Evolutionary conservation across 2,888 invertebrate genomes (phyloP).

Genomic region (Metallyticus violacea): DNA sequence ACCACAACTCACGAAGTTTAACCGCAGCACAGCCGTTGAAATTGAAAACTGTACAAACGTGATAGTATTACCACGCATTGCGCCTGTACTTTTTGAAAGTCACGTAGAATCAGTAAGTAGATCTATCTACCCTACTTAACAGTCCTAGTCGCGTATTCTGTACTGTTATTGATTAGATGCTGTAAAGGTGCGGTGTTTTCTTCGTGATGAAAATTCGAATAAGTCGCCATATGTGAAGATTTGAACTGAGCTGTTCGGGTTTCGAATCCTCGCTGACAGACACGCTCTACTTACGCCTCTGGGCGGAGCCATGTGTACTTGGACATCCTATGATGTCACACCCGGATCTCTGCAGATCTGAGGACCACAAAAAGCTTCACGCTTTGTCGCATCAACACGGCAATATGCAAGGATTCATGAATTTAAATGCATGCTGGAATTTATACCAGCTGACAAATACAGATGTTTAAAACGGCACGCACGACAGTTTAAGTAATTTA

Average conservation of each 20-base stretch:
- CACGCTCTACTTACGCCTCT: background rate
- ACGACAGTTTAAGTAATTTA: too few species aligned
- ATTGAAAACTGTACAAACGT: background rate
- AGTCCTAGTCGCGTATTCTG: too few species aligned
- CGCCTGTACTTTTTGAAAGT: background rate
- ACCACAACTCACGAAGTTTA: background rate
- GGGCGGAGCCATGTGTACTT: background rate
- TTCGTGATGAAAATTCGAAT: too few species aligned
- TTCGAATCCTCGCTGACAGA: background rate
- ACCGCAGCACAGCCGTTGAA: background rate
- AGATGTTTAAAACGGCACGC: background rate
- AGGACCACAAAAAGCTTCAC: background rate
- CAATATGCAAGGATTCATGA: background rate
- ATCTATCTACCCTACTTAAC: background rate
- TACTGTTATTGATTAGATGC: too few species aligned
- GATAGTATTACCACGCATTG: background rate
- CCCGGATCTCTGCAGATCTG: background rate
- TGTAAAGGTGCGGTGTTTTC: too few species aligned
- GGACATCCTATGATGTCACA: background rate
- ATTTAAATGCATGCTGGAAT: background rate
- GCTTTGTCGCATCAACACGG: background rate
- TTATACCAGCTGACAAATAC: background rate
- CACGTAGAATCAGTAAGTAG: background rate
- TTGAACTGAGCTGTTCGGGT: too few species aligned
- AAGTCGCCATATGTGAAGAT: too few species aligned